Conservation (phyloP, 2,797 vertebrate genomes). For the Enteromius viviparus region DNA sequence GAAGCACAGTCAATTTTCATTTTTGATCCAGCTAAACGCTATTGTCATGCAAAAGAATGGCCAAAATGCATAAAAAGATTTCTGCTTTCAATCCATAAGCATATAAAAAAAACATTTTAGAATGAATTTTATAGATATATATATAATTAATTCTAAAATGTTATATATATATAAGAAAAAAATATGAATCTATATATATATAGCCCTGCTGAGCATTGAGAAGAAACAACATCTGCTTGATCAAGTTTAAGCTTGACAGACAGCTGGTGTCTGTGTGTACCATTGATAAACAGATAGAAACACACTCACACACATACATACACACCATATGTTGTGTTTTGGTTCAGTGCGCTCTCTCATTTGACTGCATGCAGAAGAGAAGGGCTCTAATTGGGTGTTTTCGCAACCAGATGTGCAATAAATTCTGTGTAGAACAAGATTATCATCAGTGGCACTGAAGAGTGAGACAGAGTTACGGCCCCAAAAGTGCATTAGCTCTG, state of each 20-base stretch:
- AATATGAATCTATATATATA: not conserved
- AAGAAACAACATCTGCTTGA: slow-evolving; percentile 42
- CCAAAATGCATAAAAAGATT: not conserved
- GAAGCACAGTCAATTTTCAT: too few species aligned
- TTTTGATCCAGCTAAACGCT: not conserved
- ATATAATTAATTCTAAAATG: too few species aligned
- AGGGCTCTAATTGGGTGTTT: slow-evolving; percentile 62
- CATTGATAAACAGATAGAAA: slow-evolving; percentile 46
- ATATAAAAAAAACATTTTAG: not conserved
- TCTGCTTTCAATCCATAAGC: not conserved
- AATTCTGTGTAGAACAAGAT: slow-evolving; percentile 61
- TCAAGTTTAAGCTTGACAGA: slow-evolving; percentile 54
- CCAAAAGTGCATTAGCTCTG: slow-evolving; percentile 47
- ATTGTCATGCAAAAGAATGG: not conserved
- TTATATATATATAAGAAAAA: too few species aligned
- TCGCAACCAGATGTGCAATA: slow-evolving; percentile 63
- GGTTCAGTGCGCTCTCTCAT: slow-evolving; percentile 59
- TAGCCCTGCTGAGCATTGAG: slow-evolving; percentile 16
- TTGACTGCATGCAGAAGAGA: slow-evolving; percentile 59
- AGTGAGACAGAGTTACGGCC: slow-evolving; percentile 43
- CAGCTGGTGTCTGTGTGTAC: slow-evolving; percentile 49
- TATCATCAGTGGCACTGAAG: slow-evolving; percentile 56
- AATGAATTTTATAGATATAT: not conserved
- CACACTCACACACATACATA: slow-evolving; percentile 42
- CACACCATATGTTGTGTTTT: slow-evolving; percentile 59